Percentiles rank a stretch among this genome's conserved stretches.
Conservation (phyloP, 2,888 invertebrate genomes). For the Lomographa bimaculata region DNA sequence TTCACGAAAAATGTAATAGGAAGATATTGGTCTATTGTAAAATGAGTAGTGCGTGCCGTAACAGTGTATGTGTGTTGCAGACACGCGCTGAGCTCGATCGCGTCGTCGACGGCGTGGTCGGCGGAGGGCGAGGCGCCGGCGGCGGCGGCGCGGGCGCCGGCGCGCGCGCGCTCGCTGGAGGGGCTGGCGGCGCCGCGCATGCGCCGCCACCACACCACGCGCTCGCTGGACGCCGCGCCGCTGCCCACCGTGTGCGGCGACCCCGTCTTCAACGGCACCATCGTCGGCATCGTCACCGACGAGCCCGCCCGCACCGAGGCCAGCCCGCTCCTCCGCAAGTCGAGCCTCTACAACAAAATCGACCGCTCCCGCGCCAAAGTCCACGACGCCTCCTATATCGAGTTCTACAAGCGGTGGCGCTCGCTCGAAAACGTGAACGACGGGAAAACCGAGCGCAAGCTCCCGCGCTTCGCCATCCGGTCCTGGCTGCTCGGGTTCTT, state of each 20-base stretch:
- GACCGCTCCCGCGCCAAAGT: constrained; percentile 67
- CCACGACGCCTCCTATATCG: constrained; percentile 70
- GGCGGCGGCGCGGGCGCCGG: constrained; percentile 45
- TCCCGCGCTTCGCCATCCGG: constrained; percentile 86
- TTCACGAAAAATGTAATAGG: too few relatives aligned
- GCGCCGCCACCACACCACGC: constrained; percentile 57
- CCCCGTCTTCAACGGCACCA: constrained; percentile 72
- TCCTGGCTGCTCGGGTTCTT: constrained; percentile 90
- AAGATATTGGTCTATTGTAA: too few relatives aligned
- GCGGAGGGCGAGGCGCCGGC: constrained; percentile 51
- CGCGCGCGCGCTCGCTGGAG: constrained; percentile 59
- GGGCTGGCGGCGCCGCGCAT: constrained; percentile 45
- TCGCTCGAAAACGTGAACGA: constrained; percentile 88
- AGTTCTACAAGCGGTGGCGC: constrained; percentile 89
- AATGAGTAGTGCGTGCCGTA: too few relatives aligned
- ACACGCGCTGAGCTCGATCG: constrained; percentile 86
- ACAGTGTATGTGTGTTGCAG: too few relatives aligned
- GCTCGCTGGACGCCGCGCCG: constrained; percentile 61
- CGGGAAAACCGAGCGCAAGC: constrained; percentile 76
- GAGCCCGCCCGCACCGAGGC: constrained; percentile 62
- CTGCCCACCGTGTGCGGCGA: constrained; percentile 65
- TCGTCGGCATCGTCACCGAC: constrained; percentile 63
- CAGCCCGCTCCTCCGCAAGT: constrained; percentile 76
- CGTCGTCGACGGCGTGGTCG: constrained; percentile 84
- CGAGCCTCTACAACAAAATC: constrained; percentile 63